phyloP scores from a whole-genome alignment of 2,113 vertebrate genomes.

The Toxotes jaculatrix region DNA sequence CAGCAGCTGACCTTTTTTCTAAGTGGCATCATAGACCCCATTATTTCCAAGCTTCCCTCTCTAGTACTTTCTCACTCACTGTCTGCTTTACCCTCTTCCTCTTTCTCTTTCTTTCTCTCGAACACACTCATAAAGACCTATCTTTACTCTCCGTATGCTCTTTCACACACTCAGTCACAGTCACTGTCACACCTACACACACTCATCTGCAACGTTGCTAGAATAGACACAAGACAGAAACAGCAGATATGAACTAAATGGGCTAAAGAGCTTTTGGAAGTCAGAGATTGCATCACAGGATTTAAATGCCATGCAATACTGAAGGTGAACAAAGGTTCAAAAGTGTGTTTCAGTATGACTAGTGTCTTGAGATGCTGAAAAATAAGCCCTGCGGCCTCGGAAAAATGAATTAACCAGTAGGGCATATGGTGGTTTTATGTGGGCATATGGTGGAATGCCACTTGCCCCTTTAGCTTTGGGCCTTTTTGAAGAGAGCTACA shows the following conservation, averaged over 20 bases:
- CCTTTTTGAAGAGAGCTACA: slow-evolving; percentile 54
- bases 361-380: slow-evolving; percentile 43
- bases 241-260: slow-evolving; percentile 39
- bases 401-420: slow-evolving; percentile 79
- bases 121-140: slow-evolving; percentile 33
- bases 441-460: slow-evolving; percentile 79
- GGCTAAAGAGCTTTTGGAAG: slow-evolving; percentile 16
- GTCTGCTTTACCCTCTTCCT: slow-evolving; percentile 3
- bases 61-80: slow-evolving; percentile 16
- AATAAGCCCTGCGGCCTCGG: slow-evolving; percentile 58
- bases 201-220: slow-evolving; percentile 50
- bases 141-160: slow-evolving; percentile 52
- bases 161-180: slow-evolving; percentile 58
- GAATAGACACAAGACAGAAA: slow-evolving; percentile 50
- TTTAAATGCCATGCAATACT: slow-evolving; percentile 25
- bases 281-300: slow-evolving; percentile 19
- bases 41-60: slow-evolving; percentile 40
- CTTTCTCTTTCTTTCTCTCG: slow-evolving; percentile 5
- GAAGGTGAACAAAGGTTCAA: slow-evolving; percentile 50
- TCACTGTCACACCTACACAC: slow-evolving; percentile 58
- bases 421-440: slow-evolving; percentile 79
- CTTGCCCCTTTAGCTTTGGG: slow-evolving; percentile 70
- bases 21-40: slow-evolving; percentile 45
- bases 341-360: slow-evolving; percentile 39
- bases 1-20: slow-evolving; percentile 75